phyloP scores from a whole-genome alignment of 2,797 vertebrate genomes.

The Siniperca obscura region DNA sequence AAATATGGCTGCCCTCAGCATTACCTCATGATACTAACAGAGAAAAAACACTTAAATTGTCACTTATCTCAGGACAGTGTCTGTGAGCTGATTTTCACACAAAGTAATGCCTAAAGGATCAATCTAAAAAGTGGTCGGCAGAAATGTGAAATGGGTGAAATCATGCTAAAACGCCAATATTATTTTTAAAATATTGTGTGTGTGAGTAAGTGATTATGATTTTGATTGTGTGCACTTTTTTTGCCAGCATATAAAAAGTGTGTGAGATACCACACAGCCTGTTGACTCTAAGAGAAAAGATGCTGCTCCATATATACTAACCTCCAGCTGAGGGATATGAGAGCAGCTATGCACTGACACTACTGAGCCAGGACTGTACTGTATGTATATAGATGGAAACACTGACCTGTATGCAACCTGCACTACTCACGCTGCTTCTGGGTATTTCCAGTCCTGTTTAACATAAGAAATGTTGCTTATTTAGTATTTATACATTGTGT shows the following conservation, averaged over 20 bases:
- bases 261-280: conserved; percentile 14
- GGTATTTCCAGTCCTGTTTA: conserved; percentile 39
- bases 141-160: conserved; percentile 11
- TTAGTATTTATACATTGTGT: conserved; percentile 49
- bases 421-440: conserved; percentile 45
- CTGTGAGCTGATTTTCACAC: background rate
- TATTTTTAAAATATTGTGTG: conserved; percentile 13
- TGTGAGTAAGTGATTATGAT: conserved; percentile 21
- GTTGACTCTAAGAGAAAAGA: conserved; percentile 25
- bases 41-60: background rate
- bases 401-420: conserved; percentile 58
- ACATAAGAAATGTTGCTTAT: conserved; percentile 51
- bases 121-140: conserved; percentile 13
- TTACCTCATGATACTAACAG: background rate
- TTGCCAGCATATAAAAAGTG: conserved; percentile 15
- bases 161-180: conserved; percentile 12
- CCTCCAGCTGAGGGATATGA: conserved; percentile 25
- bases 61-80: conserved; percentile 11
- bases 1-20: background rate
- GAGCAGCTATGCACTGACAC: conserved; percentile 33
- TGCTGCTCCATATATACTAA: conserved; percentile 42
- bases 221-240: conserved; percentile 3
- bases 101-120: background rate
- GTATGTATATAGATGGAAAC: conserved; percentile 47
- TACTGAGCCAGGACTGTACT: conserved; percentile 33